Conservation (phyloP, 2,113 vertebrate genomes). For the Syngnathoides biaculeatus region DNA sequence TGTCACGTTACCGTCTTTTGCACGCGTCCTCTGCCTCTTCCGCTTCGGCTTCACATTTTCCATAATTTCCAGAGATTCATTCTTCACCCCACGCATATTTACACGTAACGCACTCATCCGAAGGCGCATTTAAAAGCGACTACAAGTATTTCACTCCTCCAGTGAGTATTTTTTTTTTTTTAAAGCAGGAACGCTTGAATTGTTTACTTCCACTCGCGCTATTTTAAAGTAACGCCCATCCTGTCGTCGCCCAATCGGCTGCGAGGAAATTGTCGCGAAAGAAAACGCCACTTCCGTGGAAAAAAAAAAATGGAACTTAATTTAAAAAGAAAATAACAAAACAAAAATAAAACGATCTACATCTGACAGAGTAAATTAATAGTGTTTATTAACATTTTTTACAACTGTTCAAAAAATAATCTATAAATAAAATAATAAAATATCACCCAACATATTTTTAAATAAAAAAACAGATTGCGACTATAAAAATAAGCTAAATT, state of each 20-base stretch:
- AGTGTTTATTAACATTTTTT: no score
- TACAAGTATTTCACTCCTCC: background rate
- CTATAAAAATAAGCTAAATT: no score
- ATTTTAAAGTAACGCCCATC: background rate
- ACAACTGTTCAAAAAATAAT: no score
- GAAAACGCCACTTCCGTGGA: background rate
- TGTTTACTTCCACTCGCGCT: slow-evolving; percentile 19
- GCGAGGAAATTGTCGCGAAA: no score
- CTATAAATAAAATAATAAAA: no score
- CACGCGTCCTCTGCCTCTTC: slow-evolving; percentile 38
- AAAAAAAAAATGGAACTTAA: background rate
- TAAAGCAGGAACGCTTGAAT: background rate
- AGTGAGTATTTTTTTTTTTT: background rate
- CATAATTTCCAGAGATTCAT: slow-evolving; percentile 3
- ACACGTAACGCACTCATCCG: slow-evolving; percentile 41
- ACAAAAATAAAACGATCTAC: no score
- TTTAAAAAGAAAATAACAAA: no score
- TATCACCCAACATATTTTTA: no score
- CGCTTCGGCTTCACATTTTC: slow-evolving; percentile 21
- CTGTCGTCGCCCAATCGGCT: slow-evolving; percentile 36
- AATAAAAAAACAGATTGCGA: no score
- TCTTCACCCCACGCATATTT: slow-evolving; percentile 25
- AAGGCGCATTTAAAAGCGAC: rapidly evolving
- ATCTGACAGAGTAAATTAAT: no score
- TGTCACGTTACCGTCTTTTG: slow-evolving; percentile 51